Conservation (phyloP, 2,113 vertebrate species). For the Desmodus rotundus region DNA sequence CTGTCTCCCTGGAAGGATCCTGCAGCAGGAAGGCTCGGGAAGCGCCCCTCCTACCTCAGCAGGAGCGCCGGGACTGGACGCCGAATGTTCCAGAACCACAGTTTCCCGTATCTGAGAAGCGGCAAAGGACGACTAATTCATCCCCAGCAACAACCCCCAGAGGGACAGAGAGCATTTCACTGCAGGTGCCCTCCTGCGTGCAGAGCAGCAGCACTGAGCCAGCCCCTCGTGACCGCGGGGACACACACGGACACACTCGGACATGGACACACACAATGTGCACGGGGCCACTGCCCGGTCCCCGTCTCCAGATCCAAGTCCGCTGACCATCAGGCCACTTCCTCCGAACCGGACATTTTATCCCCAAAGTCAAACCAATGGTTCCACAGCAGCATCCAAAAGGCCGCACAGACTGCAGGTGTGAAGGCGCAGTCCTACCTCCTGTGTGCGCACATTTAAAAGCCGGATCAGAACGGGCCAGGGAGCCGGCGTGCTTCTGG, state of each 20-base stretch:
- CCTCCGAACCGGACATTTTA: background rate
- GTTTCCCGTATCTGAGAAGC: background rate
- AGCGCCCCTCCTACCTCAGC: background rate
- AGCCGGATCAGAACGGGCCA: background rate
- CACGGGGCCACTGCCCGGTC: background rate
- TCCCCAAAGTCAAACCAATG: background rate
- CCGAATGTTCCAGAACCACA: background rate
- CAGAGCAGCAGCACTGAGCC: background rate
- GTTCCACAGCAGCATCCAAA: background rate
- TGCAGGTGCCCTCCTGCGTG: slow-evolving; percentile 37
- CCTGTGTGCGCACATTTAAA: background rate
- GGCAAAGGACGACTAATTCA: background rate
- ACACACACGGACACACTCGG: background rate
- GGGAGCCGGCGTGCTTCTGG: background rate
- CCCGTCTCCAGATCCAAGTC: background rate
- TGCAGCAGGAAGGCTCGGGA: background rate
- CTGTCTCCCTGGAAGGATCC: background rate
- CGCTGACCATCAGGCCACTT: background rate
- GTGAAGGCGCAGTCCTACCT: background rate
- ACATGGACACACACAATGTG: background rate
- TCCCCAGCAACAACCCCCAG: slow-evolving; percentile 13
- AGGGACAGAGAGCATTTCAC: slow-evolving; percentile 42
- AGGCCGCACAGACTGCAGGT: background rate
- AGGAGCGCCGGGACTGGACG: background rate
- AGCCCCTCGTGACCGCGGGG: background rate